Base-by-base conservation (phyloP, 1,140 invertebrate species). In the Ips nitidus region DNA sequence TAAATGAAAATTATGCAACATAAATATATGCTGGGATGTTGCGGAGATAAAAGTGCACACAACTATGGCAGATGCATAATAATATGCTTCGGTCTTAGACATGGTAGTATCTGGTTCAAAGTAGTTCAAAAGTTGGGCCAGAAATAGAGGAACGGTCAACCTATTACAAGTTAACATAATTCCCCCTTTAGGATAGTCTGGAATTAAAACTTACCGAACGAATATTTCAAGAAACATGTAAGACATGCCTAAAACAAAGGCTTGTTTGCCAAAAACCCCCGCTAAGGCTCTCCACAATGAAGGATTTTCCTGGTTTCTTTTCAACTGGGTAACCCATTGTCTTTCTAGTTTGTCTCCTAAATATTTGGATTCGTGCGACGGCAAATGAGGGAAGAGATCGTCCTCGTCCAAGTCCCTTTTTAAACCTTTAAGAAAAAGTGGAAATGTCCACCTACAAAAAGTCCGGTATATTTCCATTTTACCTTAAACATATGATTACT, bases 21-120 rank as follows among this genome's bases (percentile, higher is more conserved):
- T 90, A 75, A 90, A 91, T 2, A 89, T 88, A 83, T 97, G 93
- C 71, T 91, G 86, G 43, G 89, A 79, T 7, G 91, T 79, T 6
- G 90, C 86, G 52, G 86, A 84, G 59, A 89, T 75, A 73, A 76
- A 82, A 74, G 84, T 86, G 79, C 84, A 89, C 2, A 91, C 67
- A 72, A 93, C 86, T 5, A 96, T 86, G 0, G 89, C 89, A 0
- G 78, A 71, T 0, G 89, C 90, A 75, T 88, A 91, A 1, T 88
- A 60, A 74, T 91, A 92, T 0, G 90, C 90, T 2, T 87, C 77
- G 0, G 76, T 69, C 65, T 80, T 76, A 0, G 76, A 56, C 39
- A 72, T 65, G 3, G 38, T 52, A 2, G 65, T 60, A 43, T 71
- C 45, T 7, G 71, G 67, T 36, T 66, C 68, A 47, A 69, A 75